Conservation (phyloP, 1,140 invertebrate genomes). For the Drosophila sulfurigaster region DNA sequence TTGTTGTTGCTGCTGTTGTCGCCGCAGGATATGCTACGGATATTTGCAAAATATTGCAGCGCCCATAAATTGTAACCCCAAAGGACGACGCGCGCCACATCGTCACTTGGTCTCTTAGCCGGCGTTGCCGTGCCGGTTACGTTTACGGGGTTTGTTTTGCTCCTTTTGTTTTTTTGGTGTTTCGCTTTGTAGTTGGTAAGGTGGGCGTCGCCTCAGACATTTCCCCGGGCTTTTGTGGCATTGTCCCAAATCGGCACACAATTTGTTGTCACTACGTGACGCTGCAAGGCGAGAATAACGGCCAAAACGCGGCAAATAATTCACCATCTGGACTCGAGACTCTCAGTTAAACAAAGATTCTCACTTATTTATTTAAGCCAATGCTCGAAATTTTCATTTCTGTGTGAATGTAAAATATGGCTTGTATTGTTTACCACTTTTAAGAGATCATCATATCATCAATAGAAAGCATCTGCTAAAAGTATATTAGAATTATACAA, state of each 20-base stretch:
- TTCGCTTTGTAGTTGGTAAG: too few species aligned
- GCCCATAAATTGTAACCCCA: constrained; percentile 75
- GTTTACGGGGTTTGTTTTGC: neutral
- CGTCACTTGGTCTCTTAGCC: constrained; percentile 27
- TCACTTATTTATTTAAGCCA: constrained; percentile 26
- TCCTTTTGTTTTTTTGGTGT: too few species aligned
- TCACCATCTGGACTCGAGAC: constrained; percentile 10
- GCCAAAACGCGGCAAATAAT: constrained; percentile 20
- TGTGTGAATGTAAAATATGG: neutral
- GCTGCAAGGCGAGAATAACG: constrained; percentile 30
- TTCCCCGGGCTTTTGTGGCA: constrained; percentile 36
- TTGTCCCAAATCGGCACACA: constrained; percentile 73
- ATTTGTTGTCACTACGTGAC: constrained; percentile 76
- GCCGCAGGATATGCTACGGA: constrained; percentile 80
- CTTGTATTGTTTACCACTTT: neutral
- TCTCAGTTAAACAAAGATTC: constrained; percentile 18
- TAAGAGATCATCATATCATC: too few species aligned
- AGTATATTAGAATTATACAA: too few species aligned
- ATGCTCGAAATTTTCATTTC: neutral
- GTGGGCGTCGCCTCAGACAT: constrained; percentile 44
- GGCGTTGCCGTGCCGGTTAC: neutral
- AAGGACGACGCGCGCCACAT: constrained; percentile 51
- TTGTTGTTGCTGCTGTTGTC: constrained; percentile 41
- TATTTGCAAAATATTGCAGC: constrained; percentile 83
- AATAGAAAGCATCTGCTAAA: too few species aligned